Percentiles rank a stretch among this genome's conserved stretches.
Conservation (phyloP, 1,140 invertebrate genomes). For the Drosophila tsacasi region DNA sequence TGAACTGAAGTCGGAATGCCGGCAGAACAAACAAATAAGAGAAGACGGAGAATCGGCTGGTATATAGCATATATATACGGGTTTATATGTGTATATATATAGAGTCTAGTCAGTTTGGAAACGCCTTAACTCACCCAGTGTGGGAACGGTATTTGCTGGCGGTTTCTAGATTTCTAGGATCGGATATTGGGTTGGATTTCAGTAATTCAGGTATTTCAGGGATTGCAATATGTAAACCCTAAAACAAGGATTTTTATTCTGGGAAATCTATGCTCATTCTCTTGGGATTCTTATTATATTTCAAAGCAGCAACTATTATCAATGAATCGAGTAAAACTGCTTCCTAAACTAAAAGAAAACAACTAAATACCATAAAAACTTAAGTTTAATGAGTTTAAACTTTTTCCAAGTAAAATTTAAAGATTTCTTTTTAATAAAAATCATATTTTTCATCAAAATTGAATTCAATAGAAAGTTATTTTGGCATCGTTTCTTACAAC, state of each 20-base stretch:
- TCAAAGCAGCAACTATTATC: too few relatives aligned
- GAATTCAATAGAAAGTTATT: not conserved
- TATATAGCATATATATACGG: not conserved
- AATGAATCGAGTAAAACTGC: too few relatives aligned
- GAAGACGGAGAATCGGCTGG: not conserved
- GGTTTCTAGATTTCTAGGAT: not conserved
- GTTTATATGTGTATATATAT: not conserved
- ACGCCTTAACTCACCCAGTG: not conserved
- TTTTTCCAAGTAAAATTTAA: too few relatives aligned
- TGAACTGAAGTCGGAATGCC: slow-evolving; percentile 7
- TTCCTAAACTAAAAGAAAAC: too few relatives aligned
- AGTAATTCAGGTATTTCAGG: not conserved
- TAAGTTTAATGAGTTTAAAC: too few relatives aligned
- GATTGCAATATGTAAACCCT: not conserved
- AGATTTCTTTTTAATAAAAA: too few relatives aligned
- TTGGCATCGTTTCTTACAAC: not conserved
- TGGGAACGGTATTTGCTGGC: not conserved
- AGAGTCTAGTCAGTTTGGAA: not conserved
- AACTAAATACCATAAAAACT: too few relatives aligned
- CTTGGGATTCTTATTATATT: too few relatives aligned
- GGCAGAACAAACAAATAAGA: slow-evolving; percentile 21
- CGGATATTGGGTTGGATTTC: not conserved
- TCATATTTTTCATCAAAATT: not conserved
- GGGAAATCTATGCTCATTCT: too few relatives aligned
- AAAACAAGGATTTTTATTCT: too few relatives aligned